These are phyloP conservation scores for Euzetes globulus DNA, from an alignment of 2,888 invertebrate genomes.

Conservation along the genomic window DNA sequence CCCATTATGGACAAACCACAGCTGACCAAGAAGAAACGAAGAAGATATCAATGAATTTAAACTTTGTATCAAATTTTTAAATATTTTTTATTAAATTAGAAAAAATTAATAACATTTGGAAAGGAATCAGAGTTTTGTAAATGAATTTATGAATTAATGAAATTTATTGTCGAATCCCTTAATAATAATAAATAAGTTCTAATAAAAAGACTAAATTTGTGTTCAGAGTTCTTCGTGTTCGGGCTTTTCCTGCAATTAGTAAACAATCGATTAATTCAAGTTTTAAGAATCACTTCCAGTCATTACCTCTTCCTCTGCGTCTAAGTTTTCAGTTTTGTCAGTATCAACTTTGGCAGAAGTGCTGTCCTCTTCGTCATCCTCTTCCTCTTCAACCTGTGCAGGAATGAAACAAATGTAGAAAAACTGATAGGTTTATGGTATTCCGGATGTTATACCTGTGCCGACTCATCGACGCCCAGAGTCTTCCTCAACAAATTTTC, in stretches of 20 bases:
- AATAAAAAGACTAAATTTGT: not conserved
- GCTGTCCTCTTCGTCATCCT: slow-evolving; percentile 14
- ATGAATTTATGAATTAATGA: not conserved
- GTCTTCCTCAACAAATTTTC: slow-evolving; percentile 78
- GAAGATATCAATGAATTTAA: not conserved
- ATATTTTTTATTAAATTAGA: not conserved
- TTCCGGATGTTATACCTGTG: slow-evolving; percentile 50
- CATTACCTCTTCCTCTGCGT: slow-evolving; percentile 23
- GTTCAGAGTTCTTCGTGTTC: slow-evolving; percentile 2
- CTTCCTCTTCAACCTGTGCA: not conserved
- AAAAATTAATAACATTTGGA: not conserved
- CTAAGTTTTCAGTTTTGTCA: slow-evolving; percentile 13
- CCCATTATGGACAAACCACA: not conserved
- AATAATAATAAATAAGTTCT: not conserved
- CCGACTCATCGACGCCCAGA: slow-evolving; percentile 68
- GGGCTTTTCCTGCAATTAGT: not conserved
- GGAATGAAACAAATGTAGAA: not conserved
- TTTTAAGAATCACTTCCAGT: not conserved
- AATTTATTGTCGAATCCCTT: not conserved
- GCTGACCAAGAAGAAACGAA: not conserved
- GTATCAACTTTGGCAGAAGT: not conserved
- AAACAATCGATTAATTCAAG: not conserved
- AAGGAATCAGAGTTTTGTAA: not conserved
- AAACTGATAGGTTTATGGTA: not conserved
- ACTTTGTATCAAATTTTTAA: not conserved